Percentiles rank a stretch among this genome's conserved stretches.
Evolutionary conservation across 2,113 vertebrate species (phyloP).

Genomic region (Corythaeola cristata): DNA sequence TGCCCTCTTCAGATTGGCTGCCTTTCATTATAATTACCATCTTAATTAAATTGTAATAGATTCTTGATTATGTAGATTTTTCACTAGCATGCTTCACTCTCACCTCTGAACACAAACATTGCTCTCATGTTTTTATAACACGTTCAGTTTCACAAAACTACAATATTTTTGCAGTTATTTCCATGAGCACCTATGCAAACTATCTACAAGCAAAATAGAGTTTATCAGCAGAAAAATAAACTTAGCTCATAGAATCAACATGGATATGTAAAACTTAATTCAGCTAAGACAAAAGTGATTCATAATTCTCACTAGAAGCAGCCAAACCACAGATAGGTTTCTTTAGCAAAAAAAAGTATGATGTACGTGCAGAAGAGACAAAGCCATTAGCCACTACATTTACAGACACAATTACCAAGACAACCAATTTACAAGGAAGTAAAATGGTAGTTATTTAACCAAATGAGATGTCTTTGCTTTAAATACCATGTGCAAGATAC

Average conservation of each 20-base stretch:
- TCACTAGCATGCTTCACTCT: neutral
- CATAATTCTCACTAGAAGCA: neutral
- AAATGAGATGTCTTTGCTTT: neutral
- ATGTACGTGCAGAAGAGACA: neutral
- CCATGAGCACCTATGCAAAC: neutral
- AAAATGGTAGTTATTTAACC: neutral
- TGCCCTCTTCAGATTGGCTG: neutral
- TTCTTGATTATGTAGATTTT: neutral
- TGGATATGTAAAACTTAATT: neutral
- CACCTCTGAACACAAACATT: neutral
- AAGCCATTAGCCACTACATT: neutral
- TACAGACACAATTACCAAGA: neutral
- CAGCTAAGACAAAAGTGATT: neutral
- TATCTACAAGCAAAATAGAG: neutral
- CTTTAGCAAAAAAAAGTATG: neutral
- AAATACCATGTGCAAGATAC: neutral
- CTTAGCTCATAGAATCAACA: neutral
- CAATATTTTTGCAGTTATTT: neutral
- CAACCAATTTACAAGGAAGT: neutral
- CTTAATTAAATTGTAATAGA: neutral
- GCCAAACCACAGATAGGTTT: neutral
- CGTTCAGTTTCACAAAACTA: neutral
- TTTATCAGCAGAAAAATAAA: neutral
- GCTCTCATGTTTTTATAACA: neutral
- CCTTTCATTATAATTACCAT: neutral